Base-by-base conservation (phyloP, 1,140 invertebrate species). In the Condylostylus longicornis region DNA sequence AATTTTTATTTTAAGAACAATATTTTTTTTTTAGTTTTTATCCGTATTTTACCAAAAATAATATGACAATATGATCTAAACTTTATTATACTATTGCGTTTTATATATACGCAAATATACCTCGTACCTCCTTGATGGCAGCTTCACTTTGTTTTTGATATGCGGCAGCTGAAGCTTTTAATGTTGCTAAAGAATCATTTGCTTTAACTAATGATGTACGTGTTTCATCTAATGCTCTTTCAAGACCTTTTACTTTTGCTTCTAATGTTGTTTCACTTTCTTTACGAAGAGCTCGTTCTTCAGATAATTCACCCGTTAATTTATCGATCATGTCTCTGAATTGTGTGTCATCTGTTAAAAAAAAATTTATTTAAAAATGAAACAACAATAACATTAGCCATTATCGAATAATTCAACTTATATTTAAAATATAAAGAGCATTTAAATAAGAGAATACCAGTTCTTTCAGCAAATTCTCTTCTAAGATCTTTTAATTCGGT, bases 61-160 rank as follows among this genome's bases (percentile, higher is more conserved):
- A n/a, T n/a, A n/a, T n/a, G n/a, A n/a, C n/a, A n/a, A n/a, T n/a
- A n/a, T n/a, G n/a, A n/a, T n/a, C n/a, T n/a, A n/a, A n/a, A n/a
- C n/a, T n/a, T n/a, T n/a, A n/a, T n/a, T n/a, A n/a, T n/a, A n/a
- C n/a, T n/a, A n/a, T n/a, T n/a, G n/a, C n/a, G n/a, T n/a, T n/a
- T n/a, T n/a, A n/a, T n/a, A n/a, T 31, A 31, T 31, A 17, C 29
- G 29, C 9, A 31, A 7, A 31, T 31, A 17, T 31, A 31, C 29
- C 29, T 31, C 29, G 29, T 31, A 31, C 29, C 29, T 31, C 29
- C 29, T 31, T 31, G 29, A 7, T 31, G 10, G 15, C 29, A 7
- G 15, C 29, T 7, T 31, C 29, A 17, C 29, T 13, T 31, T 31
- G 29, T 13, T 17, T 31, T 17, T 13, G 29, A 31, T 31, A 31